A percentile compares a stretch with the other conserved stretches of the same genome.
phyloP scores from a whole-genome alignment of 2,797 vertebrate genomes.

The Phaenicophaeus curvirostris region DNA sequence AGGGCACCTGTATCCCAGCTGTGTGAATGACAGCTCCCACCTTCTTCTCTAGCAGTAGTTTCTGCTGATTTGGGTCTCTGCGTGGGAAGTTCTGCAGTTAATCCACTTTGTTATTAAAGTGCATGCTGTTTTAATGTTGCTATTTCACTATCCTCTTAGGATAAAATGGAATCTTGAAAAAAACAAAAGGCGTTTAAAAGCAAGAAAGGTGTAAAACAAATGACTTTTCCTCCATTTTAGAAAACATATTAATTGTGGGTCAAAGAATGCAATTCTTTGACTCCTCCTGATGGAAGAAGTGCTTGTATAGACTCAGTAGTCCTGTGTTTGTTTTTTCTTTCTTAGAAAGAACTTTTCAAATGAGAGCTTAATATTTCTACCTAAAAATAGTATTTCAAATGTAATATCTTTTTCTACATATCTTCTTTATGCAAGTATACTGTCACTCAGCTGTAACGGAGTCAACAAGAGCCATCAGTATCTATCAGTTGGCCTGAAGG shows the following conservation, averaged over 20 bases:
- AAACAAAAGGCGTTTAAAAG: not conserved
- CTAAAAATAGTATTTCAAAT: not conserved
- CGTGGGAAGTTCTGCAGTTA: not conserved
- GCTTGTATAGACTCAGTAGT: not conserved
- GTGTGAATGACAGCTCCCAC: not conserved
- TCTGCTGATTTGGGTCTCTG: not conserved
- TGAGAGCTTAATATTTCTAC: not conserved
- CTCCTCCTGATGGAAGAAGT: not conserved
- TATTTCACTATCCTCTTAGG: not conserved
- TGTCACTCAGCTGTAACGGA: not conserved
- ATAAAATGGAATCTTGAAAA: not conserved
- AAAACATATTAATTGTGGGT: rapidly evolving
- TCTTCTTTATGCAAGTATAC: not conserved
- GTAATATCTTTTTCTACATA: not conserved
- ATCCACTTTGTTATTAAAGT: not conserved
- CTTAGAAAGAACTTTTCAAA: not conserved
- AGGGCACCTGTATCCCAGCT: not conserved
- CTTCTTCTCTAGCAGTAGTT: not conserved
- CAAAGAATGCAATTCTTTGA: not conserved
- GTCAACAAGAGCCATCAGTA: too few species aligned
- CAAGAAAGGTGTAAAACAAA: not conserved
- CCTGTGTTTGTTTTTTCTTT: not conserved
- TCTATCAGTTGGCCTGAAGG: not conserved
- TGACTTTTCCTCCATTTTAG: not conserved
- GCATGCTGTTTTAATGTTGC: not conserved